These are phyloP conservation scores for Eupithecia pulchellata DNA, from an alignment of 2,888 invertebrate species.

Conservation along the genomic window DNA sequence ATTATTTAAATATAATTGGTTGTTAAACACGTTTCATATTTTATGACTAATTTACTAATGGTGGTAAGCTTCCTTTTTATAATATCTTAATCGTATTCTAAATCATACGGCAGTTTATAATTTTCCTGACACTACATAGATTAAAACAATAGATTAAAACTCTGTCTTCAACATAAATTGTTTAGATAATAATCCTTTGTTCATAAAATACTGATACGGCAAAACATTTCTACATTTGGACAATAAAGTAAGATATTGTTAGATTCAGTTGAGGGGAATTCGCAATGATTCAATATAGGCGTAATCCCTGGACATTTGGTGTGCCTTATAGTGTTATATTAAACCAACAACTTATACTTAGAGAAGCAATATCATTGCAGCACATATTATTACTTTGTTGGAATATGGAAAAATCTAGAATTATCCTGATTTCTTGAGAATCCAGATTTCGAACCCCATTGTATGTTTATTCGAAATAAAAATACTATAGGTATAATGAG, in stretches of 20 bases:
- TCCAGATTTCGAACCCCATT: background rate
- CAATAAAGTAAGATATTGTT: slow-evolving; percentile 24
- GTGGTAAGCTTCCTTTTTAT: background rate
- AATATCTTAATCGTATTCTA: background rate
- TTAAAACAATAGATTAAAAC: too few species aligned
- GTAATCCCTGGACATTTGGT: slow-evolving; percentile 78
- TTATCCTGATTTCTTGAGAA: background rate
- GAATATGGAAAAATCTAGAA: background rate
- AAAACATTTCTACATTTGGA: background rate
- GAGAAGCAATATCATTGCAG: slow-evolving; percentile 20
- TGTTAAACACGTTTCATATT: background rate
- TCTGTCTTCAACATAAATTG: background rate
- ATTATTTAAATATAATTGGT: too few species aligned
- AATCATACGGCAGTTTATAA: too few species aligned
- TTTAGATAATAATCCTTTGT: background rate
- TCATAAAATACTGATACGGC: background rate
- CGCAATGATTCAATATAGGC: slow-evolving; percentile 69
- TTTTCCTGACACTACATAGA: too few species aligned
- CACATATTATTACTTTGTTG: background rate
- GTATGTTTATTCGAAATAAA: too few species aligned
- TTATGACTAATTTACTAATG: background rate
- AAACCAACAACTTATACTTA: slow-evolving; percentile 63
- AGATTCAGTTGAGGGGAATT: slow-evolving; percentile 52
- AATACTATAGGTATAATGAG: too few species aligned
- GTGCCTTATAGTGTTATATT: slow-evolving; percentile 76